Evolutionary conservation across 2,797 vertebrate genomes (phyloP).

Genomic region (Gobionotothen gibberifrons): DNA sequence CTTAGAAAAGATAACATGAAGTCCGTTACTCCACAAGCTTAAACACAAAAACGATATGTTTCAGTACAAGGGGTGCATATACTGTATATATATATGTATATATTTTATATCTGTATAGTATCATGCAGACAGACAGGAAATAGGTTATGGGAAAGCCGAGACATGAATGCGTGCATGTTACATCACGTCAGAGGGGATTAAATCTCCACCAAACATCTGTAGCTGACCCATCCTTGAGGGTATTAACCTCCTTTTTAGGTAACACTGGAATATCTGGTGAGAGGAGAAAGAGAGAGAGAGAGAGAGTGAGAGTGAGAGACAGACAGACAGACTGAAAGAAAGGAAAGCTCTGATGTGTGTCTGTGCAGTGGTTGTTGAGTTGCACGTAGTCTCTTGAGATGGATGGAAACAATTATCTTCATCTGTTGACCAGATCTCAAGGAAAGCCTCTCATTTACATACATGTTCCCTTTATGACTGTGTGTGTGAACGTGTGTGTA

Average conservation of each 20-base stretch:
- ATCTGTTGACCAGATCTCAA: conserved; percentile 69
- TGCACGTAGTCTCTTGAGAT: conserved; percentile 8
- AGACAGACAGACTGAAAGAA: conserved; percentile 22
- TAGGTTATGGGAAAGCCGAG: conserved; percentile 12
- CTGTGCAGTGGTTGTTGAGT: conserved; percentile 29
- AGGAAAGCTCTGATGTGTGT: conserved; percentile 18
- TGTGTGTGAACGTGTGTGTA: conserved; percentile 20
- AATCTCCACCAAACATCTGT: conserved; percentile 44
- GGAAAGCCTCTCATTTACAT: conserved; percentile 66
- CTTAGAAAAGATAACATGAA: no score
- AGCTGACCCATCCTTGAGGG: conserved; percentile 41
- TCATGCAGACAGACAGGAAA: background rate
- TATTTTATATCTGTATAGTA: background rate
- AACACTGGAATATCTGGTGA: conserved; percentile 32
- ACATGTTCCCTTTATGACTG: conserved; percentile 17
- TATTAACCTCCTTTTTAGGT: conserved; percentile 32
- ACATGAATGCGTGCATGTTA: conserved; percentile 15
- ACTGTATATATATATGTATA: no score
- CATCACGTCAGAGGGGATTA: conserved; percentile 24
- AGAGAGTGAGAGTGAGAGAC: no score
- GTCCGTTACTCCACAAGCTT: background rate
- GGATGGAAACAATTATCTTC: conserved; percentile 70
- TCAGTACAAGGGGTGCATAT: background rate
- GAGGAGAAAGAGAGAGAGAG: background rate
- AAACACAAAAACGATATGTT: background rate